Conservation (phyloP, 2,113 vertebrate genomes). For the Campylomormyrus numenius region DNA sequence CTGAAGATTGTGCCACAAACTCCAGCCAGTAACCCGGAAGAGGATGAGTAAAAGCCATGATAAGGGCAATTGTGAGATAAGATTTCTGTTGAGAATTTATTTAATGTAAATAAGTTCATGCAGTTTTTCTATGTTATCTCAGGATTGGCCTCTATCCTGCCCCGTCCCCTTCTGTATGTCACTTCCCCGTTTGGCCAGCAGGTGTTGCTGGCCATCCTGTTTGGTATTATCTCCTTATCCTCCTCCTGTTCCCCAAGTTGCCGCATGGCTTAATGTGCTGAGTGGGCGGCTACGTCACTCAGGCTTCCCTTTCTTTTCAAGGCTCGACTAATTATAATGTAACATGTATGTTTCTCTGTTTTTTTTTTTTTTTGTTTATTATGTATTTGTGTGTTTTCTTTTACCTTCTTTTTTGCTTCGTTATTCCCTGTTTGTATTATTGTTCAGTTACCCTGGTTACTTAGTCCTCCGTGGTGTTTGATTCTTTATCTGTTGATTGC, state of each 20-base stretch:
- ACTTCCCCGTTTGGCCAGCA: not conserved
- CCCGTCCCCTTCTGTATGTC: not conserved
- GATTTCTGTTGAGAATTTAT: not conserved
- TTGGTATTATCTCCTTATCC: not conserved
- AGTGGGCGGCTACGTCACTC: not conserved
- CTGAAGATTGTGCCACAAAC: slow-evolving; percentile 54
- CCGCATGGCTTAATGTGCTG: not conserved
- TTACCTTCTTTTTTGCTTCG: no score
- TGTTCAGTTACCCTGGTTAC: no score
- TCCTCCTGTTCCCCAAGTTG: not conserved
- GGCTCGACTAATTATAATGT: not conserved
- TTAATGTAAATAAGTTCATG: not conserved
- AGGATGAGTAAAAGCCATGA: not conserved
- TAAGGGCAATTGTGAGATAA: not conserved
- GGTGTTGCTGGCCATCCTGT: not conserved
- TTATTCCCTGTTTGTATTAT: no score
- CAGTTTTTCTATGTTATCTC: not conserved
- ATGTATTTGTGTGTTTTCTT: no score
- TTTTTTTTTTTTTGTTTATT: no score
- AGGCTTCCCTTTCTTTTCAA: not conserved
- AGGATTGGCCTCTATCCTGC: not conserved
- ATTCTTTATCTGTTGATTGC: not conserved
- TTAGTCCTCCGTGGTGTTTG: not conserved
- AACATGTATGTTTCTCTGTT: no score
- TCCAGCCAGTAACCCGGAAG: not conserved